Conservation (phyloP, 2,797 vertebrate species). For the Lindbergichthys nudifrons region DNA sequence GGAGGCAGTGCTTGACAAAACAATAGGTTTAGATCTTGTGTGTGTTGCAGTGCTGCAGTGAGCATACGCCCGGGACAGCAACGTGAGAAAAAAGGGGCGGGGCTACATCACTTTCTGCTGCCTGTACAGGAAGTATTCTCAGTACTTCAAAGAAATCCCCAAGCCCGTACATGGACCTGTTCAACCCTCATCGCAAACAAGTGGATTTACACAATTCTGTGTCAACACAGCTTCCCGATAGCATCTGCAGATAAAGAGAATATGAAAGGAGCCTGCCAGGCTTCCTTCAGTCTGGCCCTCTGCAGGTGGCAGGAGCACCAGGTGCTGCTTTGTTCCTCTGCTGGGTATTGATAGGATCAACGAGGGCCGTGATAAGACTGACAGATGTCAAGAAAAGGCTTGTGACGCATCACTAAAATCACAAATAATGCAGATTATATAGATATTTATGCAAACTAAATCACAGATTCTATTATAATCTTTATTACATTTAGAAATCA, state of each 20-base stretch:
- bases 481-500: neutral
- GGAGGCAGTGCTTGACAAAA: slow-evolving; percentile 51
- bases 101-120: slow-evolving; percentile 40
- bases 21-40: slow-evolving; percentile 55
- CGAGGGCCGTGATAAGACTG: slow-evolving; percentile 32
- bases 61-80: slow-evolving; percentile 24
- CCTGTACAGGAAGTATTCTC: slow-evolving; percentile 58
- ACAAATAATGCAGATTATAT: slow-evolving; percentile 1
- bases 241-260: slow-evolving; percentile 56
- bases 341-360: slow-evolving; percentile 34
- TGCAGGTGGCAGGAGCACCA: slow-evolving; percentile 40
- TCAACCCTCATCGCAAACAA: slow-evolving; percentile 68
- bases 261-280: slow-evolving; percentile 42
- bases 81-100: slow-evolving; percentile 41
- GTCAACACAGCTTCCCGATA: slow-evolving; percentile 61
- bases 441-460: neutral
- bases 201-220: slow-evolving; percentile 66
- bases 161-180: slow-evolving; percentile 34
- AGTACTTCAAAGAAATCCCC: slow-evolving; percentile 57
- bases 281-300: slow-evolving; percentile 38
- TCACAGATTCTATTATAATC: neutral
- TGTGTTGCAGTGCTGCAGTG: slow-evolving; percentile 40
- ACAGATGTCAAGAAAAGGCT: slow-evolving; percentile 17
- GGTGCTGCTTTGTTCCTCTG: slow-evolving; percentile 57
- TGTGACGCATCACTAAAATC: neutral